Evolutionary conservation across 2,113 vertebrate species (phyloP).

Genomic region (Glareola pratincola): DNA sequence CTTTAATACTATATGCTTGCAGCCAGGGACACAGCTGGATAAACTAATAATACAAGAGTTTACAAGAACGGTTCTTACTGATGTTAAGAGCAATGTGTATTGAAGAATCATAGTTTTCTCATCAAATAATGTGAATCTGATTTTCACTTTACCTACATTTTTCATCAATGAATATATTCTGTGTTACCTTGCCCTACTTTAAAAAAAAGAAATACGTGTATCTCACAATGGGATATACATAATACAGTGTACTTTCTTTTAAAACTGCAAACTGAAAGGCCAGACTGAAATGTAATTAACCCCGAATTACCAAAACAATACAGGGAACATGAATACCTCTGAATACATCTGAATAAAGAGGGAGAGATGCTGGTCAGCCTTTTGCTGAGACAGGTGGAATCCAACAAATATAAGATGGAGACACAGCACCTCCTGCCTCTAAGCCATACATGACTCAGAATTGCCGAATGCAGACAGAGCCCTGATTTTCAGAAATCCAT

Average conservation of each 20-base stretch:
- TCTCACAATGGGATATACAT: background rate
- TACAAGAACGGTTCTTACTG: background rate
- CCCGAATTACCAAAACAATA: background rate
- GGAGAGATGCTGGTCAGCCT: background rate
- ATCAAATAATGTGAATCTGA: background rate
- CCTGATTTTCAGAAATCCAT: background rate
- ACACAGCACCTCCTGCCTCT: background rate
- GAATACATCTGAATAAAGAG: background rate
- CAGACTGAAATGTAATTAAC: background rate
- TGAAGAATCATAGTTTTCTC: background rate
- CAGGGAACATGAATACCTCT: background rate
- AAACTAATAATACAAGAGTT: slow-evolving; percentile 34
- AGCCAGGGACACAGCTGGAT: slow-evolving; percentile 19
- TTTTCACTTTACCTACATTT: background rate
- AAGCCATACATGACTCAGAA: background rate
- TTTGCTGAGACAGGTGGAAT: background rate
- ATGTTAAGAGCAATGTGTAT: background rate
- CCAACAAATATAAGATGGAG: background rate
- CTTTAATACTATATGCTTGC: slow-evolving; percentile 34
- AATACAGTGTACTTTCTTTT: background rate
- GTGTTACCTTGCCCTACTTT: background rate
- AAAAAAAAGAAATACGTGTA: background rate
- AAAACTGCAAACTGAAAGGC: background rate
- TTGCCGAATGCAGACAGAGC: background rate
- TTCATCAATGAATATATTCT: background rate